phyloP scores from a whole-genome alignment of 2,797 vertebrate genomes.

The Novumbra hubbsi region DNA sequence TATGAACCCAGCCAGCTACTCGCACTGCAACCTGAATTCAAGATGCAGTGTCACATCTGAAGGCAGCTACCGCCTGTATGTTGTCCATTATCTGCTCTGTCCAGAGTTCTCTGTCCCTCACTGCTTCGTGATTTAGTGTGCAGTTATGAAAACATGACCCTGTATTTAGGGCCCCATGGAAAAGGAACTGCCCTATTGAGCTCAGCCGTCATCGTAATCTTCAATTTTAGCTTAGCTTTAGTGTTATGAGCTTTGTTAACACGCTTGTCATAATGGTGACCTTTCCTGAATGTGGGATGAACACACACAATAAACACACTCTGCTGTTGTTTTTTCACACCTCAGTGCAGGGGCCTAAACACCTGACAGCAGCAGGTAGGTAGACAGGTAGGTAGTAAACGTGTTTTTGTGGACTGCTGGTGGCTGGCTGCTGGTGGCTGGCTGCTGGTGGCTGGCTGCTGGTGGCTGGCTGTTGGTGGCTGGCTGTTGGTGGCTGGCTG shows the following conservation, averaged over 20 bases:
- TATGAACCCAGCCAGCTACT: neutral
- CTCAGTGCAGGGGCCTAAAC: neutral
- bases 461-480: too few species aligned
- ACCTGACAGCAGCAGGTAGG: neutral
- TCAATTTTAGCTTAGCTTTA: too few species aligned
- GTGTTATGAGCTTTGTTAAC: neutral
- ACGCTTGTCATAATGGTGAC: neutral
- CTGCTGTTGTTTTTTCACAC: neutral
- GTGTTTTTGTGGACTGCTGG: slow-evolving; percentile 5
- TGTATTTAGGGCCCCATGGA: neutral
- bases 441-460: too few species aligned
- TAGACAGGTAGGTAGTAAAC: slow-evolving; percentile 26
- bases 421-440: too few species aligned
- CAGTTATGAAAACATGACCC: neutral
- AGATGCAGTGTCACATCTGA: neutral
- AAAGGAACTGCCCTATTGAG: neutral
- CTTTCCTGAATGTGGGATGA: neutral
- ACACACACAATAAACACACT: neutral
- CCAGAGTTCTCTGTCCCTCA: neutral
- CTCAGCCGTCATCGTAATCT: neutral
- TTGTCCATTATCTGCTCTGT: neutral
- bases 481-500: too few species aligned
- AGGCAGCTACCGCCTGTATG: neutral
- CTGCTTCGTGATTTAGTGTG: neutral
- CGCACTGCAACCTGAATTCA: neutral